Conservation (phyloP, 2,888 invertebrate genomes). For the Tipula unca region DNA sequence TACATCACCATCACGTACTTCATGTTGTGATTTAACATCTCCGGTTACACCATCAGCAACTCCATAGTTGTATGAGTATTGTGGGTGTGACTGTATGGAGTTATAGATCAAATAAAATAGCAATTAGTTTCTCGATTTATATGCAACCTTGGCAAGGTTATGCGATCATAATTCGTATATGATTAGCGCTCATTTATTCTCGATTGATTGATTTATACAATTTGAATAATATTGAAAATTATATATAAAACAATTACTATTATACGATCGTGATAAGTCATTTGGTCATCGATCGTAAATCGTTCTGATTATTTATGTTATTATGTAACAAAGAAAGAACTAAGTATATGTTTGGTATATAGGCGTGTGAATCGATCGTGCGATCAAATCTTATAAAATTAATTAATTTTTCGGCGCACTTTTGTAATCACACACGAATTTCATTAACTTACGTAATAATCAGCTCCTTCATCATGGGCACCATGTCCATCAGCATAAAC, state of each 20-base stretch:
- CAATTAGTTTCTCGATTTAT: neutral
- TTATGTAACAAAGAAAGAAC: neutral
- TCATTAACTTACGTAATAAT: constrained; percentile 38
- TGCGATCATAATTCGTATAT: neutral
- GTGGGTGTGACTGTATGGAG: constrained; percentile 36
- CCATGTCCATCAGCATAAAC: constrained; percentile 34
- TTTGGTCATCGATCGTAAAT: neutral
- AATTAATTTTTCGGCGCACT: neutral
- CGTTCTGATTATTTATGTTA: neutral
- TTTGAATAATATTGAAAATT: no score
- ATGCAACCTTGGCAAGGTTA: neutral
- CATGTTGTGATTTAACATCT: constrained; percentile 42
- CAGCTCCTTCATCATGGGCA: constrained; percentile 32
- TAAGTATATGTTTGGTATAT: no score
- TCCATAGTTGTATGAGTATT: constrained; percentile 43
- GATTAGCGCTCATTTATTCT: neutral
- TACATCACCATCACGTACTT: constrained; percentile 42
- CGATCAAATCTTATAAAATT: neutral
- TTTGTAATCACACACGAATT: no score
- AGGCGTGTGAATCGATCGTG: neutral
- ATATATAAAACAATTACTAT: neutral
- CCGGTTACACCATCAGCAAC: constrained; percentile 41
- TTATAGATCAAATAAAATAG: neutral
- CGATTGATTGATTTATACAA: neutral
- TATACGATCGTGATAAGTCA: neutral